Evolutionary conservation across 2,888 invertebrate genomes (phyloP).

Genomic region (Bruchidius siliquastri): DNA sequence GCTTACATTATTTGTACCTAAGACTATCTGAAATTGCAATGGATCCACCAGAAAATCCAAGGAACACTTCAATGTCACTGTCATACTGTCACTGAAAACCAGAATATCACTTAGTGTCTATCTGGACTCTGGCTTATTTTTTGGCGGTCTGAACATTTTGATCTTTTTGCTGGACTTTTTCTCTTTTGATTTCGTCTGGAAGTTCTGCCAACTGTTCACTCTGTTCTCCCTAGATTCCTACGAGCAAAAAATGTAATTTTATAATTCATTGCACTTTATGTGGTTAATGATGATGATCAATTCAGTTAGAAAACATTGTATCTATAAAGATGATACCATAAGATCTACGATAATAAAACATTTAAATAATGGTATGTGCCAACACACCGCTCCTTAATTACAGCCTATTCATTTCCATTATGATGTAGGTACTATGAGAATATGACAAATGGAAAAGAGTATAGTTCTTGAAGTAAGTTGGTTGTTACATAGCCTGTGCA

Average conservation of each 20-base stretch:
- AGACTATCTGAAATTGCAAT: neutral
- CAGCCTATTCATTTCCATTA: too few species aligned
- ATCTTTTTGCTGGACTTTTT: slow-evolving; percentile 74
- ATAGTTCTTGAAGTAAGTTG: too few species aligned
- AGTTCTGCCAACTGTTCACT: slow-evolving; percentile 90
- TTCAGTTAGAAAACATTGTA: too few species aligned
- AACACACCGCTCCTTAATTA: too few species aligned
- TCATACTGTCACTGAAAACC: neutral
- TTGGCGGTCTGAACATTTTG: slow-evolving; percentile 84
- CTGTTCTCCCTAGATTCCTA: slow-evolving; percentile 87
- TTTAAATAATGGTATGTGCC: too few species aligned
- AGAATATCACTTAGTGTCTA: slow-evolving; percentile 45
- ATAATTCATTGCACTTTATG: too few species aligned
- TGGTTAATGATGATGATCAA: too few species aligned
- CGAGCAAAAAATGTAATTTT: slow-evolving; percentile 26
- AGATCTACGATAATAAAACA: too few species aligned
- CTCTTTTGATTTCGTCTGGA: slow-evolving; percentile 70
- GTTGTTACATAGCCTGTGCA: too few species aligned
- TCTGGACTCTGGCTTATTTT: slow-evolving; percentile 90
- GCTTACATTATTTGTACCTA: neutral
- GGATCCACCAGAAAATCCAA: neutral
- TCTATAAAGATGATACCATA: too few species aligned
- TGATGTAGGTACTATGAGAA: too few species aligned
- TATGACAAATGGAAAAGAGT: too few species aligned
- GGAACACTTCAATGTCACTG: neutral